phyloP scores from a whole-genome alignment of 2,113 vertebrate genomes.

The Procavia capensis region DNA sequence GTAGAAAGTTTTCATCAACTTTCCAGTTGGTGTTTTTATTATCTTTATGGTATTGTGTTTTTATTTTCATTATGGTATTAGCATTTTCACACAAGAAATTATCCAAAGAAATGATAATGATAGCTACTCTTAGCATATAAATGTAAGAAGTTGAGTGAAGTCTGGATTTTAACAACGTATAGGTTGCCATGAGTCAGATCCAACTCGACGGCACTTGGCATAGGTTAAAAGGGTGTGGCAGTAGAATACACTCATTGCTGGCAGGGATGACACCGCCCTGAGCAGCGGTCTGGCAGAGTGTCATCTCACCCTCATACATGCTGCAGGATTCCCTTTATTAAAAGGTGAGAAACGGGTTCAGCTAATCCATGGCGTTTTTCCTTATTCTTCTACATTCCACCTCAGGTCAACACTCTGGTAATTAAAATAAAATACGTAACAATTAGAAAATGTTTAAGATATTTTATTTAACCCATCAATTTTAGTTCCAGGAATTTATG shows the following conservation, averaged over 20 bases:
- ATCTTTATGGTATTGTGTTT: too few relatives aligned
- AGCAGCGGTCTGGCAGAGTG: rapidly evolving
- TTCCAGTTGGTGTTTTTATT: neutral
- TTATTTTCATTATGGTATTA: neutral
- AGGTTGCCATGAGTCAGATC: too few relatives aligned
- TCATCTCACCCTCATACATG: rapidly evolving
- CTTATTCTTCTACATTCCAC: neutral
- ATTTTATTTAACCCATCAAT: neutral
- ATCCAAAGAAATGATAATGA: neutral
- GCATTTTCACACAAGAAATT: neutral
- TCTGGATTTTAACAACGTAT: neutral
- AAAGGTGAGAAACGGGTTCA: neutral
- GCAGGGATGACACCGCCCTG: rapidly evolving
- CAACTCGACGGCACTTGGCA: too few relatives aligned
- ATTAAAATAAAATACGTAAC: neutral
- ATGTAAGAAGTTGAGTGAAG: neutral
- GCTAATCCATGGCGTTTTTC: neutral
- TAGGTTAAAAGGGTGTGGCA: rapidly evolving
- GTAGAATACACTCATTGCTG: neutral
- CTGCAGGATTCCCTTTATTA: neutral
- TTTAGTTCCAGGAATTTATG: neutral
- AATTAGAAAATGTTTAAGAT: neutral
- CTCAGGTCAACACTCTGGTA: neutral
- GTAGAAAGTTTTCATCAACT: neutral
- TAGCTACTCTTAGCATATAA: neutral